Evolutionary conservation across 2,797 vertebrate genomes (phyloP).

Genomic region (Austrolebias charrua): DNA sequence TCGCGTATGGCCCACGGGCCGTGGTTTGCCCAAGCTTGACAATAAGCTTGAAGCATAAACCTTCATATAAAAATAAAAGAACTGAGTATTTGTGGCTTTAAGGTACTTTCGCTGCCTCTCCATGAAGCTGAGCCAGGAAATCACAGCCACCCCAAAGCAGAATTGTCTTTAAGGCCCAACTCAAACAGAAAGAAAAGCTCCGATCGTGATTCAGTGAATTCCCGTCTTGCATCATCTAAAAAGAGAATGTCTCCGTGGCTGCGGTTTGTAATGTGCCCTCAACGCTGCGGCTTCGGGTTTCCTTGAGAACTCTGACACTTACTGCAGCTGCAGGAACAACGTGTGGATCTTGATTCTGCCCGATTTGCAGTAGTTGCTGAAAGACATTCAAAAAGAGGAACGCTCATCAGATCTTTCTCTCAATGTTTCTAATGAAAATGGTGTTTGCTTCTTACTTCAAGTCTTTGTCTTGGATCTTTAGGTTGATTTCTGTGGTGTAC

Average conservation of each 20-base stretch:
- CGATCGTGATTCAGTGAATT: not conserved
- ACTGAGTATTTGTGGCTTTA: no score
- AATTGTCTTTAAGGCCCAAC: not conserved
- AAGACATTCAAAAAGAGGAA: slow-evolving; percentile 24
- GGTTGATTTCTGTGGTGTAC: slow-evolving; percentile 71
- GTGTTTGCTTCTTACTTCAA: slow-evolving; percentile 69
- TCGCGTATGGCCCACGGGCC: no score
- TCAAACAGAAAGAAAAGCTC: not conserved
- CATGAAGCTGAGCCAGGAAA: not conserved
- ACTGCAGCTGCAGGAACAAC: slow-evolving; percentile 88
- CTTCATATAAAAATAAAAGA: no score
- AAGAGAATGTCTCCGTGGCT: not conserved
- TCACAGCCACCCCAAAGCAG: slow-evolving; percentile 4
- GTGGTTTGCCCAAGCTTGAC: no score
- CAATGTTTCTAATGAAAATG: no score
- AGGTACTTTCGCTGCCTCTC: no score
- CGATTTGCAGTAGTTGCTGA: slow-evolving; percentile 85
- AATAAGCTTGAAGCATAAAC: not conserved
- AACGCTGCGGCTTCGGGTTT: not conserved
- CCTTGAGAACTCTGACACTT: slow-evolving; percentile 70
- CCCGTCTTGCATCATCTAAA: not conserved
- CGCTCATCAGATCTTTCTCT: not conserved
- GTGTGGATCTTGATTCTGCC: slow-evolving; percentile 83
- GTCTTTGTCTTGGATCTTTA: slow-evolving; percentile 60
- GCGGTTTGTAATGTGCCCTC: slow-evolving; percentile 9